Evolutionary conservation across 1,140 invertebrate genomes (phyloP), one percentile per base, ranked within the genome.

Genomic region (Drosophila cardini): DNA sequence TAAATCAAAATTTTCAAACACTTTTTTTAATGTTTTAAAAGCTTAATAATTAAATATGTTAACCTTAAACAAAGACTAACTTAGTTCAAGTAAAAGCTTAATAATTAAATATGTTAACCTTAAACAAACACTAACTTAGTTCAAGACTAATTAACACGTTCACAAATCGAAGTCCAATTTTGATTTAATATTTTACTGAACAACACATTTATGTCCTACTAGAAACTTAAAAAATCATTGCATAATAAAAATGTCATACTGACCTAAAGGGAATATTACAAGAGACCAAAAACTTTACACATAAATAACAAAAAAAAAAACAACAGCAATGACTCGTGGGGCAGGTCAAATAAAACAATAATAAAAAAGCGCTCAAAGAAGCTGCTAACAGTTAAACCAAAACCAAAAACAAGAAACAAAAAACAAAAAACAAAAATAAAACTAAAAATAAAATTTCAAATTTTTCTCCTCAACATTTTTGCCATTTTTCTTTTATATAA

Each of bases 301-400:
- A 75, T 81, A 80, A 85, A 80, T 80, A 85, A 85, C 77, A 61
- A 58, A 71, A 53, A 65, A 65, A 60, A 65, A 75, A 75, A 3
- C 2, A 26, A 26, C 21, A 26, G 21, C 21, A 2, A 26, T 26
- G 21, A 67, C 75, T 50, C 56, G 52, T 65, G 45, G 68, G 13
- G 56, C 78, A 71, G 70, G 82, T 84, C 78, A 79, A 82, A 82
- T 72, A 82, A 82, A 73, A 79, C 72, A 86, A 86, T 78, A 86
- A 85, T 86, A 86, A 82, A 86, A 86, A 85, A 75, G 50, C 70
- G 78, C 75, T 85, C 70, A 78, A 85, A 85, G 57, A 72, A 67
- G 60, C 58, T 77, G 73, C 77, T 64, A 85, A 70, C 75, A 26
- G 21, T 26, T 26, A 76, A 52, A 40, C 45, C 71, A 81, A 69